Conservation (phyloP, 1,140 invertebrate species). For the Drosophila murphyi region DNA sequence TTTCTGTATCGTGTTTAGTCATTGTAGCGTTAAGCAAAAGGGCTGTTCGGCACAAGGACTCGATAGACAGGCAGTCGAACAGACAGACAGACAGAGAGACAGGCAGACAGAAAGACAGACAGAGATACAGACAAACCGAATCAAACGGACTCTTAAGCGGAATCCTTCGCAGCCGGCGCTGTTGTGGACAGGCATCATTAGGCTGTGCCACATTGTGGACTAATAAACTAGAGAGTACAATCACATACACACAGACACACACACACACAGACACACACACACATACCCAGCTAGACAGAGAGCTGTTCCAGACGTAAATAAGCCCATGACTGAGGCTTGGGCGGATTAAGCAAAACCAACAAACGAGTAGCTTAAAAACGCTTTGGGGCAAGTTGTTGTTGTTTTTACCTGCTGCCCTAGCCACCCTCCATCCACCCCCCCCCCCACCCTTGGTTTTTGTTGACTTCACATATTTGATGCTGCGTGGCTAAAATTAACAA, state of each 20-base stretch:
- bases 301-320: slow-evolving; percentile 44
- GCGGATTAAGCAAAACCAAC: slow-evolving; percentile 77
- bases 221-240: slow-evolving; percentile 66
- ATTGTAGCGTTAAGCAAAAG: slow-evolving; percentile 68
- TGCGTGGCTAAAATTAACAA: slow-evolving; percentile 79
- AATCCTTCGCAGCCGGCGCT: slow-evolving; percentile 37
- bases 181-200: slow-evolving; percentile 72
- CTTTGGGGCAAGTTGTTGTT: slow-evolving; percentile 43
- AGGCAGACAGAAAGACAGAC: background rate
- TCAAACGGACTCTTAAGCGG: slow-evolving; percentile 53
- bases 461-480: slow-evolving; percentile 74
- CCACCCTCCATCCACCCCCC: background rate
- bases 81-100: background rate
- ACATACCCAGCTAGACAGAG: too few species aligned
- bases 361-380: slow-evolving; percentile 80
- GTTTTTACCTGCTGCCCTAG: background rate
- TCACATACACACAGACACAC: slow-evolving; percentile 24
- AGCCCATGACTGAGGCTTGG: slow-evolving; percentile 35
- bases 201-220: slow-evolving; percentile 49
- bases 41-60: slow-evolving; percentile 12
- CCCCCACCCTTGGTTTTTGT: slow-evolving; percentile 45
- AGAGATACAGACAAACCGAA: slow-evolving; percentile 25
- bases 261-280: slow-evolving; percentile 7
- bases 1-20: slow-evolving; percentile 15
- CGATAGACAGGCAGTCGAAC: slow-evolving; percentile 8